These are phyloP conservation scores for Diachasma alloeum DNA, from an alignment of 1,140 invertebrate species.

Conservation along the genomic window DNA sequence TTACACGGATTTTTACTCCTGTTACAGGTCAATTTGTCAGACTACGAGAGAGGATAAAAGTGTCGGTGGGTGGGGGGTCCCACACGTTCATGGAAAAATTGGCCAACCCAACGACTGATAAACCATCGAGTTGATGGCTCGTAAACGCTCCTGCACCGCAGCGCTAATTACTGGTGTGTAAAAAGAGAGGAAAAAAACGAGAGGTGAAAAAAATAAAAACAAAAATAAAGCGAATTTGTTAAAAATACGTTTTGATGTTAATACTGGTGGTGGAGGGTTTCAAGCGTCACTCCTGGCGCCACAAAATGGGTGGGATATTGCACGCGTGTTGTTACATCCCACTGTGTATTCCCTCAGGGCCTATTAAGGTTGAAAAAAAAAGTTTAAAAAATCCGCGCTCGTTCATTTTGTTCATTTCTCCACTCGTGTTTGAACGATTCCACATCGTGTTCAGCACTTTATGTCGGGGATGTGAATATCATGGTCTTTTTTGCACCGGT, in stretches of 20 bases:
- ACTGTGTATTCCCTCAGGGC: background rate
- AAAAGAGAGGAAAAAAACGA: background rate
- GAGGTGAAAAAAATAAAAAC: too few species aligned
- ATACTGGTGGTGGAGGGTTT: conserved; percentile 12
- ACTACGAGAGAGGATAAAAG: background rate
- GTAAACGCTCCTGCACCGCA: conserved; percentile 34
- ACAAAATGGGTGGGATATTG: background rate
- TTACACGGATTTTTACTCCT: conserved; percentile 1
- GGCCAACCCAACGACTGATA: conserved; percentile 25
- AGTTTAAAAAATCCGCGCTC: background rate
- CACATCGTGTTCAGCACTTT: background rate
- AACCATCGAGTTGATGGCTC: conserved; percentile 40
- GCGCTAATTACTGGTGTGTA: conserved; percentile 30
- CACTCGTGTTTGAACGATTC: background rate
- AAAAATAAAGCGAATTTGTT: background rate
- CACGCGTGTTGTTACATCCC: background rate
- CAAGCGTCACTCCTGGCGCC: background rate
- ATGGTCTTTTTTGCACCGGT: background rate
- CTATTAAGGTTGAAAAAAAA: background rate
- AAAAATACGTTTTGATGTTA: conserved; percentile 10
- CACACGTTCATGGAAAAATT: conserved; percentile 20
- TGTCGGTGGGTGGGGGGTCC: background rate
- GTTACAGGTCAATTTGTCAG: conserved; percentile 15
- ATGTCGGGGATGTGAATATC: background rate
- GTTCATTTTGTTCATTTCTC: background rate